These are phyloP conservation scores for Lacerta viridis DNA, from an alignment of 2,797 vertebrate genomes.

Conservation along the genomic window DNA sequence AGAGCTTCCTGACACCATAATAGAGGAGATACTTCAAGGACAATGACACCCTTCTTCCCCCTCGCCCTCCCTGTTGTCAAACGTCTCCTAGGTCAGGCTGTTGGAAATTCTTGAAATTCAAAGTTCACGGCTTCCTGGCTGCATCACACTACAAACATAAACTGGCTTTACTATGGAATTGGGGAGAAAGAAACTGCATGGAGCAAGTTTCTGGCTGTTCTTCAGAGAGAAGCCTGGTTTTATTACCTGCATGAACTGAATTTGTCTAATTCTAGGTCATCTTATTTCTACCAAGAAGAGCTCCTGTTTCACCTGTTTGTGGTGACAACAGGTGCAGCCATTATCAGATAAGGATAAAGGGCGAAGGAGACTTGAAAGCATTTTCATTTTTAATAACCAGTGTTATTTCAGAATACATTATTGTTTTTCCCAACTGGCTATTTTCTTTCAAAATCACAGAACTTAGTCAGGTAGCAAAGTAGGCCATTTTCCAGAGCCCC, in stretches of 20 bases:
- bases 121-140: neutral
- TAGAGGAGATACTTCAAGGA: neutral
- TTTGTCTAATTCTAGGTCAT: slow-evolving; percentile 10
- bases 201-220: slow-evolving; percentile 32
- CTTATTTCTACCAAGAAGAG: neutral
- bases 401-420: slow-evolving; percentile 25
- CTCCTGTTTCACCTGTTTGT: slow-evolving; percentile 40
- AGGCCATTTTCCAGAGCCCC: too few relatives aligned
- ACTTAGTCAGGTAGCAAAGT: neutral
- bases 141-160: neutral
- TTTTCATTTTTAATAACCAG: slow-evolving; percentile 19
- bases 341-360: slow-evolving; percentile 44
- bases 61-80: neutral
- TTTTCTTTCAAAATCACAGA: neutral
- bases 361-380: slow-evolving; percentile 34
- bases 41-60: neutral
- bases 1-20: neutral
- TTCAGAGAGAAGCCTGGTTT: slow-evolving; percentile 32
- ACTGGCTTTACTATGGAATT: slow-evolving; percentile 32
- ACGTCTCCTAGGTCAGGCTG: neutral
- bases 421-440: neutral
- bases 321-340: slow-evolving; percentile 38
- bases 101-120: slow-evolving; percentile 25
- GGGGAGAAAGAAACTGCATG: slow-evolving; percentile 44
- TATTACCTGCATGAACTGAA: neutral